phyloP scores from a whole-genome alignment of 2,797 vertebrate species.

The Monodelphis domestica region DNA sequence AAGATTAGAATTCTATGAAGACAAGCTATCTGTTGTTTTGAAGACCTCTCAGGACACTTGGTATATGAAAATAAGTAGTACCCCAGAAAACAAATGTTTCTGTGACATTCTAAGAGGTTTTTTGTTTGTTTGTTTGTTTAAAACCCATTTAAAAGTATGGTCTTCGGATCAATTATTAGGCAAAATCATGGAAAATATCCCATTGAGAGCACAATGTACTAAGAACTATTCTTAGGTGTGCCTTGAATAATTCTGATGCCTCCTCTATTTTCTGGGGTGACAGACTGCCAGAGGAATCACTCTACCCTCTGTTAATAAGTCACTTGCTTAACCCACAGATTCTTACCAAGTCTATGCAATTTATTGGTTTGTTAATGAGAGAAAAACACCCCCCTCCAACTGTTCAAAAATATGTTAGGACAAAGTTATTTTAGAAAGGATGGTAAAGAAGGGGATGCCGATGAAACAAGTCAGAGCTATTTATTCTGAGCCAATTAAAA shows the following conservation, averaged over 20 bases:
- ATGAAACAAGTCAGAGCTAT: not conserved
- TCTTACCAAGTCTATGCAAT: not conserved
- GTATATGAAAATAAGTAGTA: not conserved
- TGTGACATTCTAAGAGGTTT: conserved; percentile 30
- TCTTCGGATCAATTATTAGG: conserved; percentile 12
- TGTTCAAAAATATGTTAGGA: not conserved
- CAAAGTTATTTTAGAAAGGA: conserved; percentile 4
- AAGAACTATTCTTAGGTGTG: not conserved
- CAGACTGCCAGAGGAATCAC: not conserved
- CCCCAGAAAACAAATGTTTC: not conserved
- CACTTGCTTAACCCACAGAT: not conserved
- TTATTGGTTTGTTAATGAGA: conserved; percentile 33
- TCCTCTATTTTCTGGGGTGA: conserved; percentile 2
- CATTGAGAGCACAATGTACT: not conserved
- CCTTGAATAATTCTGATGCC: not conserved
- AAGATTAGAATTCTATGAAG: not conserved
- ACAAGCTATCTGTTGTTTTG: not conserved
- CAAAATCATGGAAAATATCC: not conserved
- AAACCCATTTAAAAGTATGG: conserved; percentile 16
- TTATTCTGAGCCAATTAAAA: conserved; percentile 19
- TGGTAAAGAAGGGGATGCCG: not conserved
- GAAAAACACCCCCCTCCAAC: conserved; percentile 5
- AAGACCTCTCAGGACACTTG: not conserved
- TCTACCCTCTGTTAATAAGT: not conserved
- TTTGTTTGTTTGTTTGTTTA: not conserved